Evolutionary conservation across 2,113 vertebrate species (phyloP).

Genomic region (Cyanoramphus novaezelandiae): DNA sequence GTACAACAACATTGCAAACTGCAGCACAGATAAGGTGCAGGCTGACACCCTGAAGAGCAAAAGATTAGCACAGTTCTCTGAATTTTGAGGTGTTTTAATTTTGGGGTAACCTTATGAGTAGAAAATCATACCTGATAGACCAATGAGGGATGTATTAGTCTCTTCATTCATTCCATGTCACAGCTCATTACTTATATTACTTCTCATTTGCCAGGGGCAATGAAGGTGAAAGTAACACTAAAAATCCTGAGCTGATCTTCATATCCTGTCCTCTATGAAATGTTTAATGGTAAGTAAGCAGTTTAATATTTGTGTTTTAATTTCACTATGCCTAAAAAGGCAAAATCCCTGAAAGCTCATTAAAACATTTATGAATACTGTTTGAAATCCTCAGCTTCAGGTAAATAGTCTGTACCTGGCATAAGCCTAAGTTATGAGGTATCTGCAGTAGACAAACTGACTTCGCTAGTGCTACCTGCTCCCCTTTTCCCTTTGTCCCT

Average conservation of each 20-base stretch:
- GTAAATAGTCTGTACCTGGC: background rate
- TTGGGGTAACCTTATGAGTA: background rate
- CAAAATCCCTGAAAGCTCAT: background rate
- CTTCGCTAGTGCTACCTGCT: background rate
- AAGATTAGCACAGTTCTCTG: background rate
- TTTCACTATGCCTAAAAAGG: background rate
- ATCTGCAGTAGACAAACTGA: background rate
- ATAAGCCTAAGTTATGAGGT: background rate
- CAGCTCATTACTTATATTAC: background rate
- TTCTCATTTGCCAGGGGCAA: background rate
- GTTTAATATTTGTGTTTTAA: background rate
- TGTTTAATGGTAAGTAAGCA: background rate
- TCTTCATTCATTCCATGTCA: background rate
- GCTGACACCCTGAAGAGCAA: background rate
- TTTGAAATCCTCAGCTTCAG: background rate
- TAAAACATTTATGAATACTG: background rate
- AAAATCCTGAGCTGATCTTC: background rate
- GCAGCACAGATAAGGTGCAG: background rate
- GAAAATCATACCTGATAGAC: background rate
- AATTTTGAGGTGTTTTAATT: background rate
- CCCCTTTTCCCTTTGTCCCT: background rate
- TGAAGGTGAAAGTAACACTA: background rate
- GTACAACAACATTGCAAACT: background rate
- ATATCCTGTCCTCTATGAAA: background rate
- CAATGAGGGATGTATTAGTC: background rate